These are phyloP conservation scores for Channa maculata DNA, from an alignment of 2,113 vertebrate genomes.

Conservation along the genomic window DNA sequence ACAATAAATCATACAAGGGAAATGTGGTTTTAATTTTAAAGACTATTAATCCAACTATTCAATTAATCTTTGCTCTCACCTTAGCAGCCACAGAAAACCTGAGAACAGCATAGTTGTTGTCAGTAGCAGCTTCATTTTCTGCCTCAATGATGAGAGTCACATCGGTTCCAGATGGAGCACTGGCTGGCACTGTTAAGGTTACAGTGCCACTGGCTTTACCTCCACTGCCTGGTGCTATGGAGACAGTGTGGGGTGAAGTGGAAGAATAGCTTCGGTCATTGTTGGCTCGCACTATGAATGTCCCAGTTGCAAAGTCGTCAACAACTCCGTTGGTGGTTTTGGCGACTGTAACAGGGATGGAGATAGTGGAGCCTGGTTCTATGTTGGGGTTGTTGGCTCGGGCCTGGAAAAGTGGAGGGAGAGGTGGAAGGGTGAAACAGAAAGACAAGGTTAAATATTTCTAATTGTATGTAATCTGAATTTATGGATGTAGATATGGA, in stretches of 20 bases:
- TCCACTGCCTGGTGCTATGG: constrained; percentile 21
- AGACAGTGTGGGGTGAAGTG: constrained; percentile 33
- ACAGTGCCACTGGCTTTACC: constrained; percentile 58
- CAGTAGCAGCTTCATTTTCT: constrained; percentile 35
- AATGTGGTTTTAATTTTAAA: not conserved
- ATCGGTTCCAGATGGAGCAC: constrained; percentile 69
- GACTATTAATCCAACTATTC: not conserved
- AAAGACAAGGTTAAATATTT: too few species aligned
- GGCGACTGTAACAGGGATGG: constrained; percentile 64
- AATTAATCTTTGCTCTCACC: constrained; percentile 50
- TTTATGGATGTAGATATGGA: not conserved
- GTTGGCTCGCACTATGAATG: constrained; percentile 59
- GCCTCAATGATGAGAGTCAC: constrained; percentile 78
- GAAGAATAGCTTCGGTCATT: constrained; percentile 65
- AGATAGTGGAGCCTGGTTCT: constrained; percentile 69
- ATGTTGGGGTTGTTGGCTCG: constrained; percentile 49
- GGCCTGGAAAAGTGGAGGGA: constrained; percentile 31
- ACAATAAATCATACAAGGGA: too few species aligned
- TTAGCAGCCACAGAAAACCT: constrained; percentile 69
- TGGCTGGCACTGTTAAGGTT: constrained; percentile 49
- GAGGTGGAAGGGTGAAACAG: not conserved
- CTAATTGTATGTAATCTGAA: not conserved
- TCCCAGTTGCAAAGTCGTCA: constrained; percentile 22
- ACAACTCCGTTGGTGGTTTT: constrained; percentile 18
- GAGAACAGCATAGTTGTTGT: constrained; percentile 77